Base-by-base conservation (phyloP, 2,888 invertebrate genomes). In the Darwinula stevensoni region DNA sequence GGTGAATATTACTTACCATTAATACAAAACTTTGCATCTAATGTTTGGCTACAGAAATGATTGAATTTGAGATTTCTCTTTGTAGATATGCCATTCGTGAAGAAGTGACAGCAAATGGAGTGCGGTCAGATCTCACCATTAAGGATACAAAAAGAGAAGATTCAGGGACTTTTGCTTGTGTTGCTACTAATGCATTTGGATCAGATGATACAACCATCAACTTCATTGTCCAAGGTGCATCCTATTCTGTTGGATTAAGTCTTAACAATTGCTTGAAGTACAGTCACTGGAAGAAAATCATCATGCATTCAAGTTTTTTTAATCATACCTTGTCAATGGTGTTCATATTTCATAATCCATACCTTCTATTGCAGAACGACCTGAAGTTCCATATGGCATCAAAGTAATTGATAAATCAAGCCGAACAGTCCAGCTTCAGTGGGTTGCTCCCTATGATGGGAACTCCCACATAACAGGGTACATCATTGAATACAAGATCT, bases 191-290 rank as follows among this genome's bases (percentile, higher is more conserved):
- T 49, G 76, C 80, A 13, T 84, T 82, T 47, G 82, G 82, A 32
- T 80, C 76, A 39, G 84, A 82, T 47, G 82, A 84, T 44, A 75
- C 80, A n/a, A 80, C 76, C 53, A 80, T 84, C 45, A 80, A 82
- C 50, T 71, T 84, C 65, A 82, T 84, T 40, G 71, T 84, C 40
- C 82, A 84, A 63, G 75, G 74, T 65, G 54, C 46, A 38, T 27
- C n/a, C n/a, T 6, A 9, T 15, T 32, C 14, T 12, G 9, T 22
- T 12, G 13, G 14, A 6, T 3, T 15, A n/a, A 14, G 6, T 4
- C 9, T 16, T 31, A 17, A 27, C 28, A 9, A n/a, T n/a, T n/a
- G 11, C 12, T n/a, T 12, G 12, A 13, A 29, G n/a, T n/a, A n/a
- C n/a, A n/a, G n/a, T n/a, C n/a, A n/a, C n/a, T n/a, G n/a, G n/a